Evolutionary conservation across 92 coral and sea anemone species (phyloP).

Genomic region (Bergia sp.): DNA sequence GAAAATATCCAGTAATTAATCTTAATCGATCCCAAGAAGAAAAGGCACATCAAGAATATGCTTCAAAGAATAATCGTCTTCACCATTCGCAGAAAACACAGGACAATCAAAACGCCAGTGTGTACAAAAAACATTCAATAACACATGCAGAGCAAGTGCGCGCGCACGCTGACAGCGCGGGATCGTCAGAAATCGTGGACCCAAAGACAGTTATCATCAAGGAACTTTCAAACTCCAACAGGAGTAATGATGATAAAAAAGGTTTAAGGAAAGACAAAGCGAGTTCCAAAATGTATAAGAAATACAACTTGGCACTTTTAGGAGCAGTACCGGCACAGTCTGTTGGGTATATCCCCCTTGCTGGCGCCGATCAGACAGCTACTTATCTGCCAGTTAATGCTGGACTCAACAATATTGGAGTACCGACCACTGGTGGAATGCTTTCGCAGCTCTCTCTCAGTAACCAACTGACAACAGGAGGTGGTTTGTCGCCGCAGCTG

Average conservation of each 20-base stretch:
- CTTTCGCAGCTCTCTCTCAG: conserved; percentile 18
- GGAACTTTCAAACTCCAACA: conserved; percentile 3
- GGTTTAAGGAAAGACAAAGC: neutral
- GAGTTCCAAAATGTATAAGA: conserved; percentile 32
- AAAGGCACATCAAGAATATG: neutral
- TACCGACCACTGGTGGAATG: neutral
- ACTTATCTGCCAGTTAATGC: conserved; percentile 5
- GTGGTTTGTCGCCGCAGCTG: conserved; percentile 6
- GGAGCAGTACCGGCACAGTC: conserved; percentile 34
- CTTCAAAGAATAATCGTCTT: neutral
- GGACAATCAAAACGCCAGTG: neutral
- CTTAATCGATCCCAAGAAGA: neutral
- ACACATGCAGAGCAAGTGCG: neutral
- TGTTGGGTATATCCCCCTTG: conserved; percentile 18
- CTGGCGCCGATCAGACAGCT: conserved; percentile 16
- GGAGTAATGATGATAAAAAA: neutral
- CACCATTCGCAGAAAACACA: neutral
- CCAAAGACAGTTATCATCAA: neutral
- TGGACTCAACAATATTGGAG: conserved; percentile 1
- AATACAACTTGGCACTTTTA: conserved; percentile 35
- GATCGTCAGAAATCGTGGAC: neutral
- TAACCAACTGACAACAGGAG: conserved; percentile 11
- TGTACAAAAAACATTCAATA: conserved; percentile 39
- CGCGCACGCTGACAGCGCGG: neutral
- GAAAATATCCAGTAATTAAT: neutral